Evolutionary conservation across 2,797 vertebrate genomes (phyloP).

Genomic region (Gallirallus australis): DNA sequence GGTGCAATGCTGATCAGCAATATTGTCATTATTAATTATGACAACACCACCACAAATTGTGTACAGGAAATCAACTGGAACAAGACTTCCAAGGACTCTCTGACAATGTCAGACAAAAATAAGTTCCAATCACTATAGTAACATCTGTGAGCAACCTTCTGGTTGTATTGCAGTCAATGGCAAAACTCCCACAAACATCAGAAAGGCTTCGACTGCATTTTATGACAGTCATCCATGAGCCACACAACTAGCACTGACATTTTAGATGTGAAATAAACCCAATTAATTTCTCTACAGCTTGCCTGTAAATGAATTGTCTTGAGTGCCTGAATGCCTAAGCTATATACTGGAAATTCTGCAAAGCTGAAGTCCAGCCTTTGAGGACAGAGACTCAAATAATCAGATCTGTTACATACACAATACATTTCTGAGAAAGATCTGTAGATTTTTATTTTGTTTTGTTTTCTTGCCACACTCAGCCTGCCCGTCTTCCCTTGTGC

Average conservation of each 20-base stretch:
- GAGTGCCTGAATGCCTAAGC: background rate
- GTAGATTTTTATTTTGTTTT: background rate
- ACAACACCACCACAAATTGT: background rate
- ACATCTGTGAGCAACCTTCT: constrained; percentile 7
- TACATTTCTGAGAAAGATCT: background rate
- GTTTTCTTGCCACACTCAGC: background rate
- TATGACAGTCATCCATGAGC: background rate
- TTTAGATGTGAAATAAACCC: background rate
- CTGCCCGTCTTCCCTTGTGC: background rate
- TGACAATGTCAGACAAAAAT: constrained; percentile 47
- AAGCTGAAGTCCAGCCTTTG: background rate
- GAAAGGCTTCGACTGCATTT: background rate
- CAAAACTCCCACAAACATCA: constrained; percentile 21
- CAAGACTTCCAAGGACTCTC: constrained; percentile 25
- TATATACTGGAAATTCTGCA: background rate
- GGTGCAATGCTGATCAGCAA: background rate
- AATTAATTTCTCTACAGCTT: background rate
- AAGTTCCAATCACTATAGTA: constrained; percentile 32
- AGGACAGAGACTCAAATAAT: background rate
- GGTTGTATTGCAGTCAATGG: background rate
- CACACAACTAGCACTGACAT: background rate
- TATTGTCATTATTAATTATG: constrained; percentile 34
- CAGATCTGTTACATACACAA: background rate
- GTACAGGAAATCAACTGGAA: constrained; percentile 44
- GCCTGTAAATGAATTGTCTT: background rate